These are phyloP conservation scores for Pogonocichla stellata DNA, from an alignment of 2,113 vertebrate species.

Conservation along the genomic window DNA sequence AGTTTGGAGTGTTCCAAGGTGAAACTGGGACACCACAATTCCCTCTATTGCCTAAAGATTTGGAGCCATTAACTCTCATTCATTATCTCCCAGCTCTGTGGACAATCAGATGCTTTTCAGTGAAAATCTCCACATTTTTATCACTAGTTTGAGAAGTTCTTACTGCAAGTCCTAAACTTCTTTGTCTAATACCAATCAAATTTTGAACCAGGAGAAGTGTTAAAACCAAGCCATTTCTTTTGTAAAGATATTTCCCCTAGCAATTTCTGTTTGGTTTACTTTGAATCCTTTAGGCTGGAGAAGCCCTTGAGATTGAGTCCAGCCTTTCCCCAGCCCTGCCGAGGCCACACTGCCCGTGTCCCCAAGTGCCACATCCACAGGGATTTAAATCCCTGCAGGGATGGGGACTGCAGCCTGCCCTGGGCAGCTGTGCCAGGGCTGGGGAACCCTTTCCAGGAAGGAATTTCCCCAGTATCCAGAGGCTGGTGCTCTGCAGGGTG, in stretches of 20 bases:
- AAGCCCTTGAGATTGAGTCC: accelerated
- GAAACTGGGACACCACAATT: background rate
- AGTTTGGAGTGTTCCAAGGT: background rate
- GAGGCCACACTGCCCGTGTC: accelerated
- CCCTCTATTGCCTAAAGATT: background rate
- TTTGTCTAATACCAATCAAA: background rate
- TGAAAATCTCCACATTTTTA: background rate
- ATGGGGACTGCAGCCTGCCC: background rate
- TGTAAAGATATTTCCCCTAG: background rate
- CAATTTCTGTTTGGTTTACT: background rate
- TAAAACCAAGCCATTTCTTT: background rate
- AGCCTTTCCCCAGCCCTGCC: background rate
- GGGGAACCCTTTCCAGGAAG: accelerated
- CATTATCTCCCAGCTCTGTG: background rate
- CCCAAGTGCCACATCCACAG: background rate
- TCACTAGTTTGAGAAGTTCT: background rate
- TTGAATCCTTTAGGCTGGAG: background rate
- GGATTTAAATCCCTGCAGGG: accelerated
- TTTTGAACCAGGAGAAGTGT: background rate
- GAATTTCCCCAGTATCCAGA: accelerated
- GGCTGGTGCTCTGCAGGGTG: background rate
- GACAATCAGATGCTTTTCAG: background rate
- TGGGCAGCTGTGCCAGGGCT: background rate
- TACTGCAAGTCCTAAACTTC: background rate
- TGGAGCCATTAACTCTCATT: too few species aligned